These are phyloP conservation scores for Eumaeus atala DNA, from an alignment of 1,140 invertebrate genomes.

Conservation along the genomic window DNA sequence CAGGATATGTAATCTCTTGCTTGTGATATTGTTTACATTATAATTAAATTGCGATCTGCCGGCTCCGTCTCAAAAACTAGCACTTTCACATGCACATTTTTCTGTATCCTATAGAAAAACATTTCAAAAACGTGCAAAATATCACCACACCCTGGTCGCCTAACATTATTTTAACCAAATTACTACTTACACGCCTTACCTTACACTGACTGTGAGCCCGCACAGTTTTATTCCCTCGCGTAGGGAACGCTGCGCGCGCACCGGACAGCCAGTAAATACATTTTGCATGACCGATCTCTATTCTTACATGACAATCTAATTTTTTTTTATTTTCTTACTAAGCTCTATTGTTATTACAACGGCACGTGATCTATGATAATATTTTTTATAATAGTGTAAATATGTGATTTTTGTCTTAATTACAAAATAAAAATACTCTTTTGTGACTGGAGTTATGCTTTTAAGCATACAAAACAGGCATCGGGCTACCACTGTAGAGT, in stretches of 20 bases:
- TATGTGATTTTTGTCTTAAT: slow-evolving; percentile 52
- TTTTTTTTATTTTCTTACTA: slow-evolving; percentile 66
- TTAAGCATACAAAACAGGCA: slow-evolving; percentile 20
- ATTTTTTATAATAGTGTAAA: slow-evolving; percentile 68
- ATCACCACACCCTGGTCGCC: slow-evolving; percentile 73
- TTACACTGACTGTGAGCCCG: slow-evolving; percentile 26
- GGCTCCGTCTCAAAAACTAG: slow-evolving; percentile 31
- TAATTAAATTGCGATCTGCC: slow-evolving; percentile 57
- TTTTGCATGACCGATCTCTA: slow-evolving; percentile 58
- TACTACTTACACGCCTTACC: slow-evolving; percentile 55
- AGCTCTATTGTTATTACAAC: slow-evolving; percentile 69
- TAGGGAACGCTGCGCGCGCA: slow-evolving; percentile 1
- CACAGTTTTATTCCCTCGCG: too few species aligned
- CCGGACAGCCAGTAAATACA: slow-evolving; percentile 36
- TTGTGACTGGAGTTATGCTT: slow-evolving; percentile 40
- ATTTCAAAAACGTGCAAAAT: slow-evolving; percentile 74
- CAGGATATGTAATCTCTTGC: slow-evolving; percentile 66
- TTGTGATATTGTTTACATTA: slow-evolving; percentile 53
- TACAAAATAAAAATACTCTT: slow-evolving; percentile 19
- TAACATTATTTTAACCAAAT: slow-evolving; percentile 70
- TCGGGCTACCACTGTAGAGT: slow-evolving; percentile 9
- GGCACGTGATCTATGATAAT: slow-evolving; percentile 67
- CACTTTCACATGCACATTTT: slow-evolving; percentile 37
- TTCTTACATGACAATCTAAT: slow-evolving; percentile 62
- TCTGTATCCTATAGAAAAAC: slow-evolving; percentile 62